Conservation (phyloP, 2,888 invertebrate genomes). For the Mactromeris polynyma region DNA sequence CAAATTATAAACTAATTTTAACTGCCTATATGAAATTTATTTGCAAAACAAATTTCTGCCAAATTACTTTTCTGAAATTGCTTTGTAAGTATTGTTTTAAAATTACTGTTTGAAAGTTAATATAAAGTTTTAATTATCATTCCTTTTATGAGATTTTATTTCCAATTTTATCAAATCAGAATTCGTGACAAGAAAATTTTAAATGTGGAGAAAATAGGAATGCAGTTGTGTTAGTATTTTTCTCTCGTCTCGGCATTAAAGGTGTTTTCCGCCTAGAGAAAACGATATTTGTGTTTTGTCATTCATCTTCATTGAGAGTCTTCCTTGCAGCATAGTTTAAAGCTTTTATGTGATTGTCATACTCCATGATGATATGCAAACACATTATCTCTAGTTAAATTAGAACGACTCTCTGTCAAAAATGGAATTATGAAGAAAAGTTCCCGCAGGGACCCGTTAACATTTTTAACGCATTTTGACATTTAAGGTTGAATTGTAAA, state of each 20-base stretch:
- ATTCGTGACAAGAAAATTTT: no score
- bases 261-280: not conserved
- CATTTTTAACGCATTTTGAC: not conserved
- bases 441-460: not conserved
- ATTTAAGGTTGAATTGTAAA: not conserved
- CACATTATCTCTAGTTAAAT: not conserved
- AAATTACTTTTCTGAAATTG: no score
- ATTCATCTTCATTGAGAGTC: not conserved
- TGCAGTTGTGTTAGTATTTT: no score
- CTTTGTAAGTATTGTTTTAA: no score
- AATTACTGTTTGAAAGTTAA: no score
- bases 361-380: not conserved
- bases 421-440: not conserved
- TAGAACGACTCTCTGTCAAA: not conserved
- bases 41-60: no score
- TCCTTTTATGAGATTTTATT: no score
- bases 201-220: no score
- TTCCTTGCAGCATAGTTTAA: not conserved
- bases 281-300: not conserved
- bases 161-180: no score
- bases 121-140: no score
- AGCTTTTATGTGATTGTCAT: not conserved
- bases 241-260: not conserved
- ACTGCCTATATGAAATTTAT: no score
- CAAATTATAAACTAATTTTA: no score